Base-by-base conservation (phyloP, 30 jellyfish, hydroid and myxozoan genomes). In the Hydra vulgaris region DNA sequence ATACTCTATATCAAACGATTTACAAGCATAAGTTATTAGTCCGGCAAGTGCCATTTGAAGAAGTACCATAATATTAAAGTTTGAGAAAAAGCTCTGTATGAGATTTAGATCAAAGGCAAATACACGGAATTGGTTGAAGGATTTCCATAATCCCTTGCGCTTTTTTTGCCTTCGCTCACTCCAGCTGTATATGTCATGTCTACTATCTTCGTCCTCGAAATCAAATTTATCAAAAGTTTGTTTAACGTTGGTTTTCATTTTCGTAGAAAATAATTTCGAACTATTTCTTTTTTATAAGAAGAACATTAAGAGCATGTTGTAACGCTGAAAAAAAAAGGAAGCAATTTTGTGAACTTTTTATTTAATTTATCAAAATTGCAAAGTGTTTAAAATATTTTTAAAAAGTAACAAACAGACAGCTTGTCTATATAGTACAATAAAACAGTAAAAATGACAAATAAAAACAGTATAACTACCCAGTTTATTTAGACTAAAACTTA, bases 181-280 rank as follows among this genome's bases (percentile, higher is more conserved):
- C 96, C 96, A 87, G 73, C 80, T 78, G 77, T 94, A 89, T 26
- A 94, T 94, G 26, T 89, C 94, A 76, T 89, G 97, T 24, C 99
- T 80, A 5, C 99, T 96, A 54, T 94, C 99, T 56, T 94, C 99
- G 82, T 89, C 99, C 71, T 88, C 68, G 75, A 94, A 94, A 56
- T 94, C 97, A 40, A 85, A 82, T 72, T 86, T 92, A 24, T 90
- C 83, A 69, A 80, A 86, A 4, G 54, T 21, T 73, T 22, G 25
- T 26, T 26, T 21, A 22, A 21, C 8, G 8, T 73, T 25, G 12
- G 81, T 19, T 21, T 23, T 27, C 81, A 73, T 73, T 19, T 73
- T 73, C 61, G 61, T 12, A 40, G n/a, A n/a, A n/a, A n/a, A n/a
- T n/a, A n/a, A n/a, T n/a, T n/a, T n/a, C n/a, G n/a, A n/a, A n/a